phyloP scores from a whole-genome alignment of 2,888 invertebrate species.

The Augiades crinisus region DNA sequence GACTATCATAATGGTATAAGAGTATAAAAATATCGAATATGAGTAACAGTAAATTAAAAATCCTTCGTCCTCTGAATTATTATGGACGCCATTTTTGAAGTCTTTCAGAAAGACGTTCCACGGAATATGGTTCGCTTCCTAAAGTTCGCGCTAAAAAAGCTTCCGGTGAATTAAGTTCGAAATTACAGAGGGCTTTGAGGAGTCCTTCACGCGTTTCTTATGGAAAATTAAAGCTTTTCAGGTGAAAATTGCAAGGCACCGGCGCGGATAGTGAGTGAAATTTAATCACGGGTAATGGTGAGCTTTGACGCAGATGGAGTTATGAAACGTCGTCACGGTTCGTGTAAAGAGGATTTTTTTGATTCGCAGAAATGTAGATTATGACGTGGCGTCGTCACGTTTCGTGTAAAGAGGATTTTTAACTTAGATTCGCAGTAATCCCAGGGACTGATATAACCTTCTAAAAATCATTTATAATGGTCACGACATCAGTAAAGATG shows the following conservation, averaged over 20 bases:
- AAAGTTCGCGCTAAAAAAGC: constrained; percentile 32
- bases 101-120: not conserved
- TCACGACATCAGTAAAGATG: too few species aligned
- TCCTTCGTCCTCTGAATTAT: not conserved
- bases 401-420: too few species aligned
- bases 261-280: constrained; percentile 46
- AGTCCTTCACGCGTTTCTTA: constrained; percentile 47
- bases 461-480: too few species aligned
- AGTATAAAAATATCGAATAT: not conserved
- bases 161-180: constrained; percentile 40
- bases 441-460: too few species aligned
- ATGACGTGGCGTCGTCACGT: too few species aligned
- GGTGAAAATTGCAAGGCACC: constrained; percentile 51
- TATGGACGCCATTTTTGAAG: not conserved
- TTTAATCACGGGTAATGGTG: constrained; percentile 47
- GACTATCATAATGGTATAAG: too few species aligned
- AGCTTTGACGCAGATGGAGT: constrained; percentile 14
- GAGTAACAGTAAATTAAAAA: not conserved
- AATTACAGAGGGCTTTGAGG: constrained; percentile 43
- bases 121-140: constrained; percentile 14
- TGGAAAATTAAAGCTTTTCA: constrained; percentile 64
- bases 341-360: constrained; percentile 2
- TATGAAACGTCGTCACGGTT: constrained; percentile 17
- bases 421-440: too few species aligned
- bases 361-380: too few species aligned